Base-by-base conservation (phyloP, 2,797 vertebrate species). In the Linurgus olivaceus region DNA sequence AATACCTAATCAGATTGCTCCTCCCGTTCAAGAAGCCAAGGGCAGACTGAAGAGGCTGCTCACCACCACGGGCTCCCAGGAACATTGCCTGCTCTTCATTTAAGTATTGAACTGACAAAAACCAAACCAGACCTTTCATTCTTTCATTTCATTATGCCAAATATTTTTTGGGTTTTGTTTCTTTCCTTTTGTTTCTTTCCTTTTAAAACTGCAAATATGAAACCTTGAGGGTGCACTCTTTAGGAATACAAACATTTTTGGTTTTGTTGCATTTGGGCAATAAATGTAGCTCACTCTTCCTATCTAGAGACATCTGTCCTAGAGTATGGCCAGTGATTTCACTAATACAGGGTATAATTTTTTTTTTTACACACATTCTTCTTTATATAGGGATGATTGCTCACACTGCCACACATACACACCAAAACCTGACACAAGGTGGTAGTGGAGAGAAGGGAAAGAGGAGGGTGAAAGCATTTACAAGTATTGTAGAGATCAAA, bases 401-500 rank as follows among this genome's bases (percentile, higher is more conserved):
- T 79, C 20, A 23, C 20, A 19, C 4, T 58, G 33, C 31, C 67
- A 58, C 31, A 73, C 24, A 86, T 19, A 50, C 35, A 58, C 16
- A 0, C 59, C 67, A 58, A 93, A 94, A 95, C 44, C 81, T 94
- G 87, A 76, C 87, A 96, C 67, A 93, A 96, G 75, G 63, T 95
- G 90, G 78, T 96, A 93, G 87, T 82, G 85, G 63, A 86, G 58
- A 89, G 81, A 94, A 93, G 47, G 38, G 25, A 86, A 86, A 92
- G 17, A 61, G 21, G 13, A 86, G 6, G 9, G 25, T 0, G 11
- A 68, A 79, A 72, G n/a, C 26, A 38, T 65, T 90, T 54, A 71
- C 12, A 71, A 81, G 19, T 62, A 58, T 31, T 70, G 25, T 31
- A 47, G 17, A 26, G 54, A 82, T 47, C 29, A 85, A 78, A 67